Evolutionary conservation across 2,888 invertebrate species (phyloP).

Genomic region (Neria commutata): DNA sequence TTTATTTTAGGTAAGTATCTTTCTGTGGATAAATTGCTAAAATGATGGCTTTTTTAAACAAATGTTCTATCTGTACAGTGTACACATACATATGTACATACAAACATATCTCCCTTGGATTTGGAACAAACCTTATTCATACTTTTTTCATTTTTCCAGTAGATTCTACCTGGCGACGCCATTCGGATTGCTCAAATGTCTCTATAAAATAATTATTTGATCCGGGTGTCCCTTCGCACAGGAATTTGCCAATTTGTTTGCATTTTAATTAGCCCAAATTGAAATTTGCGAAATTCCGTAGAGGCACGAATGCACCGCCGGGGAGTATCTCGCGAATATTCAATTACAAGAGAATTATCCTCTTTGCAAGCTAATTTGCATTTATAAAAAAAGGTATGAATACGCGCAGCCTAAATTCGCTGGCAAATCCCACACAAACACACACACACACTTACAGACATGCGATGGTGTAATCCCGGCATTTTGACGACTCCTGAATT

Average conservation of each 20-base stretch:
- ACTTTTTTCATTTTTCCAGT: too few relatives aligned
- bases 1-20: too few relatives aligned
- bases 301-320: not conserved
- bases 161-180: too few relatives aligned
- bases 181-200: too few relatives aligned
- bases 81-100: too few relatives aligned
- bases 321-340: conserved; percentile 11
- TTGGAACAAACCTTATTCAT: too few relatives aligned
- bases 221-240: too few relatives aligned
- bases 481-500: not conserved
- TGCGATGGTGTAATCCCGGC: not conserved
- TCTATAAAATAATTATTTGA: too few relatives aligned
- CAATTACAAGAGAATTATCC: conserved; percentile 18
- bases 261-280: not conserved
- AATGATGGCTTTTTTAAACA: too few relatives aligned
- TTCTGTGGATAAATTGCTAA: too few relatives aligned
- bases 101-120: too few relatives aligned
- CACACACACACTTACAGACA: not conserved
- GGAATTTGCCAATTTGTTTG: not conserved
- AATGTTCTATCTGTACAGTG: too few relatives aligned
- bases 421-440: conserved; percentile 3
- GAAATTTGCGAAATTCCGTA: not conserved
- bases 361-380: conserved; percentile 12
- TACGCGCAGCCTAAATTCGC: not conserved
- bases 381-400: not conserved